Evolutionary conservation across 2,888 invertebrate species (phyloP), one percentile per base, ranked within the genome.

Genomic region (Petrolisthes cinctipes): DNA sequence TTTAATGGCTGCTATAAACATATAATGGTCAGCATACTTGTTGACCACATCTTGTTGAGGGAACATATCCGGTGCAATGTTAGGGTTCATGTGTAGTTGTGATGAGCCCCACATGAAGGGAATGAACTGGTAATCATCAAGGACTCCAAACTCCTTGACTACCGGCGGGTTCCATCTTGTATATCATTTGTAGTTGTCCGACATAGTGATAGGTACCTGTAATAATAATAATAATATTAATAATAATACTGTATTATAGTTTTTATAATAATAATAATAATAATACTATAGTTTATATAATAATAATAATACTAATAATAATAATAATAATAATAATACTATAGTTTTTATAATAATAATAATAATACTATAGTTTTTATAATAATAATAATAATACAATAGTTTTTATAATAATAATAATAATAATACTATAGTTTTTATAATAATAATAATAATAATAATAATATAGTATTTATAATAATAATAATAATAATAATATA

Each of bases 41-140:
- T 96, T 95, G 86, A 97, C 95, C 56, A 97, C 94, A 75, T 96
- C 96, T 91, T 95, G 95, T 90, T 97, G 96, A 56, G 97, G 94
- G 93, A 99, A 98, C 91, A 96, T 96, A 56, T 95, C 95, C 0
- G 99, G 98, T 91, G 97, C 96, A 91, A 99, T 95, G 91, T 95
- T 95, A 14, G 95, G 95, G 92, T 97, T 96, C 89, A 95, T 96
- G 89, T 98, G 94, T 23, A 99, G 94, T 92, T 99, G 99, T 11
- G 99, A 95, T 93, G 98, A 98, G n/a, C 99, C 99, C 97, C 98
- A 99, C 92, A 99, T 96, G 92, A 99, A 99, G 57, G 99, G 99
- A 73, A 99, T 94, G 94, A 99, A 99, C 93, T 99, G 99, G 93
- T 96, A 99, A 93, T 99, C 99, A 93, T 99, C 99, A 85, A 99